Percentiles rank a stretch among this genome's conserved stretches.
phyloP scores from a whole-genome alignment of 2,113 vertebrate genomes.

The Hassar affinis region DNA sequence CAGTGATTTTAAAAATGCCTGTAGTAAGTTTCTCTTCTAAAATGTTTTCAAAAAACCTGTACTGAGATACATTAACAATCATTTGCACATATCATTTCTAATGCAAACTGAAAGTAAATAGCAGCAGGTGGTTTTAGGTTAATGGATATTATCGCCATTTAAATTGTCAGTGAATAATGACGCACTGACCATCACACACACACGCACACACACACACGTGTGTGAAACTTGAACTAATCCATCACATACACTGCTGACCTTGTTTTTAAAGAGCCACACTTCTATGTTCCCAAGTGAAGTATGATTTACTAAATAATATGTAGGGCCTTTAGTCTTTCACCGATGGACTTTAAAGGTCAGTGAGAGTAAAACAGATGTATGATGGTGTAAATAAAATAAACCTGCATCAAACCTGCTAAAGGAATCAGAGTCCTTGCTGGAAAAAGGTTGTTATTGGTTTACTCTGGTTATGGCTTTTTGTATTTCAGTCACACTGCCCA shows the following conservation, averaged over 20 bases:
- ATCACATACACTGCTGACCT: background rate
- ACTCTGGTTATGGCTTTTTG: constrained; percentile 14
- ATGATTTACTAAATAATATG: background rate
- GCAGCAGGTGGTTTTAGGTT: background rate
- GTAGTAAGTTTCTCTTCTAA: background rate
- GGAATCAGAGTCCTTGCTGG: background rate
- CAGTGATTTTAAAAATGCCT: background rate
- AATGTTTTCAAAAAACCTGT: background rate
- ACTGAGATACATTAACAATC: background rate
- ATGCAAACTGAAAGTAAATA: background rate
- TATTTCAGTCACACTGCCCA: background rate
- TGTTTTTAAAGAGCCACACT: background rate
- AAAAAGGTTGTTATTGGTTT: constrained; percentile 15
- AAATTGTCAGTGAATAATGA: background rate
- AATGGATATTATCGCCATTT: background rate
- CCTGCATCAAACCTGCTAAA: background rate
- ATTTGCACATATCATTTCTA: background rate
- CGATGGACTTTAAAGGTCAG: background rate
- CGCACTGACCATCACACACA: background rate
- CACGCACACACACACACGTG: background rate
- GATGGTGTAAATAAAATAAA: background rate
- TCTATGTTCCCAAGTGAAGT: background rate
- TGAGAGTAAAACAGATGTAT: background rate
- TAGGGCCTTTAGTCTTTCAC: background rate
- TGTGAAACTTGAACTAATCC: background rate